phyloP scores from a whole-genome alignment of 2,797 vertebrate species.

The Anas bahamensis region DNA sequence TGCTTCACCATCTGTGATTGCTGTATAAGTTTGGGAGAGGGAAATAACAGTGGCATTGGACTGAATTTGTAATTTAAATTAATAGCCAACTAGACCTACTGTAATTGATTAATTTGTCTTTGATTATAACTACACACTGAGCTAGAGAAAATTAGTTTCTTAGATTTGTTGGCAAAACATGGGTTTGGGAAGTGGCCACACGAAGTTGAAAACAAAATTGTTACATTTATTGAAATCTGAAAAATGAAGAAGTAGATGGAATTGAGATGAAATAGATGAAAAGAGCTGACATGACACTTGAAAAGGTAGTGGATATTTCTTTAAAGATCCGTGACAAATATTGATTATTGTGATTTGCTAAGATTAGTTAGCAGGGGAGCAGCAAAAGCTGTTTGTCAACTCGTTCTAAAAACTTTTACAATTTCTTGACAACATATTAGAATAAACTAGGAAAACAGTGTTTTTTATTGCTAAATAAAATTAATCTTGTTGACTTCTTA shows the following conservation, averaged over 20 bases:
- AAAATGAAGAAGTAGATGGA: neutral
- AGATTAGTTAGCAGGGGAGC: neutral
- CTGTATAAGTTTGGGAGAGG: conserved; percentile 8
- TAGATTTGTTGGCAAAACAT: conserved; percentile 49
- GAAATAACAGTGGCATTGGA: neutral
- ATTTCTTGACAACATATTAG: neutral
- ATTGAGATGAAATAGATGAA: conserved; percentile 17
- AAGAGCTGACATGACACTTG: neutral
- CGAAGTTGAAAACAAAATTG: conserved; percentile 27
- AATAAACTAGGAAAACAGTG: neutral
- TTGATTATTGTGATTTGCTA: neutral
- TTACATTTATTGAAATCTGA: conserved; percentile 18
- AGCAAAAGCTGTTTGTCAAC: neutral
- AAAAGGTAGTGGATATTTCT: neutral
- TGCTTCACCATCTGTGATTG: conserved; percentile 32
- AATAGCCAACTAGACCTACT: conserved; percentile 9
- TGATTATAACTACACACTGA: conserved; percentile 28
- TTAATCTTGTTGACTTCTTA: neutral
- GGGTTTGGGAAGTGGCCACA: neutral
- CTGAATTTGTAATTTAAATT: conserved; percentile 25
- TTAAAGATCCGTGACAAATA: neutral
- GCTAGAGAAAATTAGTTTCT: conserved; percentile 38
- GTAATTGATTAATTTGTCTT: conserved; percentile 38
- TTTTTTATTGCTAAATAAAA: neutral
- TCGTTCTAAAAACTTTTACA: neutral